Base-by-base conservation (phyloP, 2,797 vertebrate species). In the Perodicticus potto region DNA sequence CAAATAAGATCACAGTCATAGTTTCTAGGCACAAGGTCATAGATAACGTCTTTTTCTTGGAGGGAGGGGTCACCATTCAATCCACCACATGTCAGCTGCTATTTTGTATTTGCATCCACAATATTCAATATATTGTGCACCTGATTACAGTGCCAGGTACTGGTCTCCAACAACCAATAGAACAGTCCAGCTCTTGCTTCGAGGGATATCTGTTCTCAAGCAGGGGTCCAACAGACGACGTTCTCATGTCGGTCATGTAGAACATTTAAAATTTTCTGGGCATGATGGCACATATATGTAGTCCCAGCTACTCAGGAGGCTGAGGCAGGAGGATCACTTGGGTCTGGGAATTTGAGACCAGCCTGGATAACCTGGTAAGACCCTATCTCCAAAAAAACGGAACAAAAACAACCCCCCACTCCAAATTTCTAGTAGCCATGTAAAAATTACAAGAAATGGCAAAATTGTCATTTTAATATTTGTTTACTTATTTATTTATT, bases 191-290 rank as follows among this genome's bases (percentile, higher is more conserved):
- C 40, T 19, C 4, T 22, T 13, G 7, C n/a, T 74, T 40, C 23
- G 1, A 3, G 40, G 25, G n/a, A 63, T 23, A 43, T 67, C 5
- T 17, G 11, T 59, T 16, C 29, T 19, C 19, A 11, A 9, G 43
- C 23, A 12, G 1, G 17, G 19, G 29, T 53, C 22, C 37, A 1
- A 1, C 6, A n/a, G 16, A 32, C 5, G 16, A 32, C 9, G 1
- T 17, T 57, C 5, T 34, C 20, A 40, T 13, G 10, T 7, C 59
- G 27, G 59, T 37, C 53, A 20, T 22, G 1, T 1, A 17, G 11
- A 25, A 76, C 43, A 7, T 25, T 55, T 40, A n/a, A 11, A 57
- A 59, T 63, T 63, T 25, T 63, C 61, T 12, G 27, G 5, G 29
- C 9, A 5, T 49, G 17, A 29, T 20, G 43, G 27, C 43, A 49